Base-by-base conservation (phyloP, 2,797 vertebrate species). In the Neoniphon sammara region DNA sequence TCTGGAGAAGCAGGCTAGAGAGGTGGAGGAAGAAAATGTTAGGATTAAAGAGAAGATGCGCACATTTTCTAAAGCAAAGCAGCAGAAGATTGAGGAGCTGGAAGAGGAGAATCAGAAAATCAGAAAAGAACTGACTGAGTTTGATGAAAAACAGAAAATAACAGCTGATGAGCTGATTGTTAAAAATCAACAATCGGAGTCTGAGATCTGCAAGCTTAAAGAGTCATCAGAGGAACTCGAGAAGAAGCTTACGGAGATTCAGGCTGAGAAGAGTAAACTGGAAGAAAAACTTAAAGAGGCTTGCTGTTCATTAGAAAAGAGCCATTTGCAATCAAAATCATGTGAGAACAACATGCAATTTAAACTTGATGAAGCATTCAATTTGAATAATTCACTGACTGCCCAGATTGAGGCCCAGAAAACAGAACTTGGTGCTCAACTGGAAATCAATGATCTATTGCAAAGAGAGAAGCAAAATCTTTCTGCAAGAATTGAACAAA, bases 21-120 rank as follows among this genome's bases (percentile, higher is more conserved):
- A 93, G n/a, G 64, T 90, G 7, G 73, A 86, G 56, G 91, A 92
- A 12, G 94, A 96, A 86, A 94, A 93, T 23, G 87, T 85, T 7
- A 70, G 80, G 52, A 50, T 94, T 1, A 95, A 94, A 76, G 92
- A 91, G 17, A 93, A 86, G 6, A 91, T 96, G 88, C 88, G 87
- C 42, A 85, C 83, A 2, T 88, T 93, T 0, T 20, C 91, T 0
- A 90, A 94, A 75, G 90, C 92, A 46, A 94, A 94, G 83, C 87
- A 85, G 18, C 66, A 57, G 25, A 93, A 91, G 83, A 90, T 95
- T 0, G 88, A 92, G 0, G 88, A 94, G 53, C 82, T 96, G 2
- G 91, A 95, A 63, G 90, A 85, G 20, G 91, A 95, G 86, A 94
- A 90, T 67, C 85, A 89, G 53, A 93, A 84, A 71, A 87, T 94